Evolutionary conservation across 1,140 invertebrate genomes (phyloP).

Genomic region (Reticulitermes speratus): DNA sequence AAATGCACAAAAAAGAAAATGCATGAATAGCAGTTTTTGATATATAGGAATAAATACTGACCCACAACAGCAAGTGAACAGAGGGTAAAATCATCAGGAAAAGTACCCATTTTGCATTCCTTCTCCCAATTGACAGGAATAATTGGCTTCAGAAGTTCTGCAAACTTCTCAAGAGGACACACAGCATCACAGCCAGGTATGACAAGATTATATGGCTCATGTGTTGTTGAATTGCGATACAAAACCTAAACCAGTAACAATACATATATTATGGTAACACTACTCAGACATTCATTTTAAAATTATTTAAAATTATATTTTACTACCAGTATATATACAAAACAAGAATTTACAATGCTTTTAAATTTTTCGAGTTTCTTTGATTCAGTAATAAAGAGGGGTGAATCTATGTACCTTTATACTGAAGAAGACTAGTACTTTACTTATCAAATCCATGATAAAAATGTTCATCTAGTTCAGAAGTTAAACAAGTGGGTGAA

Average conservation of each 20-base stretch:
- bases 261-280: conserved; percentile 6
- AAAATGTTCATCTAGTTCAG: background rate
- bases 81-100: conserved; percentile 40
- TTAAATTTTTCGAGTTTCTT: background rate
- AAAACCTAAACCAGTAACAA: conserved; percentile 48
- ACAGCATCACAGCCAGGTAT: conserved; percentile 58
- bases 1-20: too few species aligned
- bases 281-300: background rate
- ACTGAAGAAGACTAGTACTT: too few species aligned
- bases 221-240: conserved; percentile 60
- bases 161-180: conserved; percentile 60
- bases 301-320: background rate
- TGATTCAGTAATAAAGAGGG: background rate
- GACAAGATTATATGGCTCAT: conserved; percentile 52
- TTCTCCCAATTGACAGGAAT: conserved; percentile 57
- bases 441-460: too few species aligned
- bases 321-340: background rate
- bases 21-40: too few species aligned
- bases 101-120: conserved; percentile 51
- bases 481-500: too few species aligned
- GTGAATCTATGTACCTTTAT: too few species aligned
- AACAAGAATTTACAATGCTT: background rate
- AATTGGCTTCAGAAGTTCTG: conserved; percentile 51
- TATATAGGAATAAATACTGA: conserved; percentile 35
- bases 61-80: conserved; percentile 44